Evolutionary conservation across 1,140 invertebrate genomes (phyloP), one percentile per base, ranked within the genome.

Genomic region (Neodiprion fabricii): DNA sequence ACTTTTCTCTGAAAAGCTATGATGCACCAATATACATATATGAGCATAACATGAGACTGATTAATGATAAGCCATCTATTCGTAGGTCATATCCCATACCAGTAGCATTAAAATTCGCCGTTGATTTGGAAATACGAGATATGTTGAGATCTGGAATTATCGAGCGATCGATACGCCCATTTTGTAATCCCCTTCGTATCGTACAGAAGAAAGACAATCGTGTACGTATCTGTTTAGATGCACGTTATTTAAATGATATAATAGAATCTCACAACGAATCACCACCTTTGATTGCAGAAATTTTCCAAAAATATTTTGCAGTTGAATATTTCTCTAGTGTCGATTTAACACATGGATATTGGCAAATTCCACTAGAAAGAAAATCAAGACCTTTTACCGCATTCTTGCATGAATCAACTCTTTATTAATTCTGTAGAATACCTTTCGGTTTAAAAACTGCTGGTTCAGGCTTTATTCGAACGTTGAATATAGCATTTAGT

Each of bases 341-440:
- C 4, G 83, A 85, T 76, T 73, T 84, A 66, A 76, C 80, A 48
- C 78, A 80, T 73, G 79, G 80, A 1, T 86, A 85, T 74, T 86
- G 85, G 76, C 83, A 85, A 76, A 79, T 85, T 11, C 79, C 79
- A 0, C 68, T 85, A 17, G 70, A 69, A 2, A 50, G 74, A 48
- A 75, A 79, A 0, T 81, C 79, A 67, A 73, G 53, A 40, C 78
- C 80, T 53, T 83, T 80, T 70, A 85, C 83, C 9, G 83, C 80
- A 0, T 86, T 84, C 66, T 71, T 80, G 5, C 80, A 80, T 75
- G 78, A 81, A 72, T 77, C 78, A 1, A 76, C 78, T 67, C 77
- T 72, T 28, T 84, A 83, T 72, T 70, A 75, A 69, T 69, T 69
- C 9, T 47, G 0, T 84, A 78, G 71, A 73, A 79, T 84, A 14